phyloP scores from a whole-genome alignment of 2,888 invertebrate genomes.

The Neria commutata region DNA sequence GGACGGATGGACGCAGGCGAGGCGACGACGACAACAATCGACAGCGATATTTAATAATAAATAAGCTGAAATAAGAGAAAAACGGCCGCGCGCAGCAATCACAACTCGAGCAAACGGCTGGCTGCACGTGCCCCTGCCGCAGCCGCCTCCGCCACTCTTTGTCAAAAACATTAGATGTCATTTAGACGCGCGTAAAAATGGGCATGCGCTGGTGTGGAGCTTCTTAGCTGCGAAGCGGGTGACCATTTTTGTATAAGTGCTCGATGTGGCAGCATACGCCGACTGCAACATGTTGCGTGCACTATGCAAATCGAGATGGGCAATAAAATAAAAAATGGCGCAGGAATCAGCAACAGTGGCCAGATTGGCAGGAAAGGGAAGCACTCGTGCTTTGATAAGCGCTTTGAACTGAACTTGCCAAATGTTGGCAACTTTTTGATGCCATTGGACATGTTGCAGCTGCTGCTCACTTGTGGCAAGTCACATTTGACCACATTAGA shows the following conservation, averaged over 20 bases:
- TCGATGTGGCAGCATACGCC: slow-evolving; percentile 47
- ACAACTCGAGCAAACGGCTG: slow-evolving; percentile 51
- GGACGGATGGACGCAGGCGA: too few species aligned
- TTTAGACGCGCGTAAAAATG: slow-evolving; percentile 40
- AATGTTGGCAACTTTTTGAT: slow-evolving; percentile 24
- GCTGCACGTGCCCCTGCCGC: neutral
- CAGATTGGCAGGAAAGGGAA: neutral
- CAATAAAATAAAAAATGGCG: neutral
- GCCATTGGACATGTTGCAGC: neutral
- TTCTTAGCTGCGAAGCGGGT: slow-evolving; percentile 52
- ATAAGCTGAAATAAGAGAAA: slow-evolving; percentile 5
- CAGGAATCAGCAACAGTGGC: neutral
- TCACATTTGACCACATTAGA: slow-evolving; percentile 25
- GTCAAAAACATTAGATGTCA: slow-evolving; percentile 14
- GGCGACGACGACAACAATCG: slow-evolving; percentile 48
- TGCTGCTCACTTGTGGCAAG: slow-evolving; percentile 34
- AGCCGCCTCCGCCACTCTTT: neutral
- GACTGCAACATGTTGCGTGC: neutral
- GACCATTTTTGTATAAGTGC: slow-evolving; percentile 51
- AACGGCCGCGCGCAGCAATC: slow-evolving; percentile 35
- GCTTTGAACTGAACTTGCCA: slow-evolving; percentile 48
- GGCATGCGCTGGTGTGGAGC: slow-evolving; percentile 55
- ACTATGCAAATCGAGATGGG: neutral
- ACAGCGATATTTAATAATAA: slow-evolving; percentile 47
- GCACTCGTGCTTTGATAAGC: slow-evolving; percentile 22